Conservation (phyloP, 2,797 vertebrate genomes). For the Macrochelys suwanniensis region DNA sequence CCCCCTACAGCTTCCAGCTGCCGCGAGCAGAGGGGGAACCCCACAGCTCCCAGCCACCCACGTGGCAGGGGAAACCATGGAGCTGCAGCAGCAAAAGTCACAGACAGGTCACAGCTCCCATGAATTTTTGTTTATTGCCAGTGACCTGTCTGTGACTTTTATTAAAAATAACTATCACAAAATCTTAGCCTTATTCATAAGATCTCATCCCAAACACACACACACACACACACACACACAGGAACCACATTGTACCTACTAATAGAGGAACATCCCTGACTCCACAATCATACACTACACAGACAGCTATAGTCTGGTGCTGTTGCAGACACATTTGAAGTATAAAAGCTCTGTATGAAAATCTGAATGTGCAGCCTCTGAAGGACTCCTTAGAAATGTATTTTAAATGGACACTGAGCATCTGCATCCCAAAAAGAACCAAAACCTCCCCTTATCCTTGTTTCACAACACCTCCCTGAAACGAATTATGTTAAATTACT, state of each 20-base stretch:
- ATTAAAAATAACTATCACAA: too few relatives aligned
- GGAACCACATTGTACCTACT: background rate
- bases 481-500: background rate
- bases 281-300: background rate
- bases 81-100: too few relatives aligned
- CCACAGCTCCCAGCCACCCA: too few relatives aligned
- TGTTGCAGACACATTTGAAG: background rate
- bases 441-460: background rate
- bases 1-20: too few relatives aligned
- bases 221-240: background rate
- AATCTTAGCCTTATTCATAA: background rate
- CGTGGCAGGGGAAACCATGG: too few relatives aligned
- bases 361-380: background rate
- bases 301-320: too few relatives aligned
- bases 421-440: background rate
- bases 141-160: too few relatives aligned
- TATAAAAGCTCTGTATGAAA: background rate
- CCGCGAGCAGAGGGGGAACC: too few relatives aligned
- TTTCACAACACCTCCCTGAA: background rate
- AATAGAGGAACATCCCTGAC: background rate
- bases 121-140: too few relatives aligned
- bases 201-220: background rate
- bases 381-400: background rate
- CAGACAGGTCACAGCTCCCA: too few relatives aligned
- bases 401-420: background rate